phyloP scores from a whole-genome alignment of 2,888 invertebrate genomes.

The Thysanoteuthis rhombus region DNA sequence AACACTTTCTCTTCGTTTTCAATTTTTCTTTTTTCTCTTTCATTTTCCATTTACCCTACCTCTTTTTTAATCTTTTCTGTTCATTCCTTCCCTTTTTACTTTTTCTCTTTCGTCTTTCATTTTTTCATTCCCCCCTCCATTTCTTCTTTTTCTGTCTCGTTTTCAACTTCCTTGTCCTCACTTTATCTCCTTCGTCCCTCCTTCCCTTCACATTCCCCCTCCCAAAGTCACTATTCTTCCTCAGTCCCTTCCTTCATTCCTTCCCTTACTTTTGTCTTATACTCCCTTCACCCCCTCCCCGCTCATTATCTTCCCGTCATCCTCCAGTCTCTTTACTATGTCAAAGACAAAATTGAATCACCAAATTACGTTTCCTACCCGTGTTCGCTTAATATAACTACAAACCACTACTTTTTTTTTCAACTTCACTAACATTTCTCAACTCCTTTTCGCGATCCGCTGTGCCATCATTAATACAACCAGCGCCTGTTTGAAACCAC shows the following conservation, averaged over 20 bases:
- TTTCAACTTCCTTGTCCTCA: background rate
- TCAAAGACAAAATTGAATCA: background rate
- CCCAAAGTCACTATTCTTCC: background rate
- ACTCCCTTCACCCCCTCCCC: background rate
- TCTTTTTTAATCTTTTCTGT: background rate
- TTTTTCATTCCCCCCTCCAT: background rate
- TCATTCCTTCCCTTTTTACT: background rate
- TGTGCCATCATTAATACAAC: background rate
- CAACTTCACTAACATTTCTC: background rate
- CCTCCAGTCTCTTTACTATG: background rate
- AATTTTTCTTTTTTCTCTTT: background rate
- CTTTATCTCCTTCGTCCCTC: background rate
- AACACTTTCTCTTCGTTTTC: no score
- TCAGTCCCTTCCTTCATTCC: background rate
- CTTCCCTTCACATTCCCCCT: background rate
- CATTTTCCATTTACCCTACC: no score
- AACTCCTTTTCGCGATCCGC: background rate
- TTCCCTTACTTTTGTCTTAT: background rate
- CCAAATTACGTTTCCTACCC: background rate
- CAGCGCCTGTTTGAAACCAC: background rate
- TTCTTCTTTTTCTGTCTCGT: background rate
- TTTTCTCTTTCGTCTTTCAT: background rate
- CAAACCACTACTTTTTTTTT: background rate
- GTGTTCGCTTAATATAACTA: background rate
- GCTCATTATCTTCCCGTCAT: background rate